Base-by-base conservation (phyloP, 2,888 invertebrate species). In the Pseudococcus viburni region DNA sequence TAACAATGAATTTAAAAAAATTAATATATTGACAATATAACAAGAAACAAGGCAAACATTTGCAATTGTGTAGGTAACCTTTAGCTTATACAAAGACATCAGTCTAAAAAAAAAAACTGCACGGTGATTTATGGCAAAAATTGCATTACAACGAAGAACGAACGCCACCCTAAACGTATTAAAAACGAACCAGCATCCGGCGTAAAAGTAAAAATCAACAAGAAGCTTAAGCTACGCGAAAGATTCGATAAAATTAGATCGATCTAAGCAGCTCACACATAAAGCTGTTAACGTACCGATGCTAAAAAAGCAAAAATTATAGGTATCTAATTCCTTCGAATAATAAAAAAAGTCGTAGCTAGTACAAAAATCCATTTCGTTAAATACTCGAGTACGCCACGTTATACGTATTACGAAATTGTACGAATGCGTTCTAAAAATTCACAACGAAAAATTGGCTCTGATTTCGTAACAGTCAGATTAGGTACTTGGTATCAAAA, bases 11-110 rank as follows among this genome's bases (percentile, higher is more conserved):
- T 9, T 33, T 73, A 73, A 87, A 11, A 77, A 26, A 89, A 91
- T 91, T 26, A 91, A 89, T 17, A 91, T 80, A 80, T 80, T 80
- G 80, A 80, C 80, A 85, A 85, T 39, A 59, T 51, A 84, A 51
- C 55, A 85, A 55, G 55, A 51, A 85, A 85, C 84, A 85, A 85
- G 85, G 59, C 85, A 85, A 85, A 85, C 51, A 85, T 85, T 85
- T 85, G 59, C 55, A 85, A 64, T 51, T 39, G 85, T 85, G 85
- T 85, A 85, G 85, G 85, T 85, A 85, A 85, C 85, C 55, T 85
- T 85, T 59, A 85, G 85, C 85, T 85, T 85, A 26, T 85, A 51
- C 19, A 59, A 39, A 85, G 51, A 85, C 39, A 59, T 85, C 59
- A 55, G 85, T 85, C 85, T 85, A 48, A 64, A 59, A 59, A n/a